A percentile compares a stretch with the other conserved stretches of the same genome.
phyloP scores from a whole-genome alignment of 2,113 vertebrate genomes.

The Caranx melampygus region DNA sequence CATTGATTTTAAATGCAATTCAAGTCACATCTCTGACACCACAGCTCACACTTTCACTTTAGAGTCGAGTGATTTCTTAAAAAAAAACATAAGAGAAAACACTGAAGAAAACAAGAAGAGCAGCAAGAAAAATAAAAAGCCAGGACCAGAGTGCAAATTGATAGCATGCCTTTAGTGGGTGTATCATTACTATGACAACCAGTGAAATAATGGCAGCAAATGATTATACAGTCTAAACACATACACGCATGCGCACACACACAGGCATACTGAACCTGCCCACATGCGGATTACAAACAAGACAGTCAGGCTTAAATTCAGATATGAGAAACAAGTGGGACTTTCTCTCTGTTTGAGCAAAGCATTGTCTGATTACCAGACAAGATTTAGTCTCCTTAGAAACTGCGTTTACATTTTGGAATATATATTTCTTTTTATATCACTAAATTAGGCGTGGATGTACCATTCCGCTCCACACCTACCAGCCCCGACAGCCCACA shows the following conservation, averaged over 20 bases:
- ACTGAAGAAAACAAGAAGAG: neutral
- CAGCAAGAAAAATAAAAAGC: neutral
- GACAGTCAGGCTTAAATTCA: conserved; percentile 12
- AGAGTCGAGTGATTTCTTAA: neutral
- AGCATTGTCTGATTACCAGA: too few relatives aligned
- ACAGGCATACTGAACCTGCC: neutral
- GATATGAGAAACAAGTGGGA: conserved; percentile 1
- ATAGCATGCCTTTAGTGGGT: conserved; percentile 11
- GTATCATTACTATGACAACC: conserved; percentile 52
- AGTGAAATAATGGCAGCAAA: conserved; percentile 36
- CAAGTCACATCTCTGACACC: neutral
- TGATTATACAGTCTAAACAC: conserved; percentile 40
- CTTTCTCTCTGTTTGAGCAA: neutral
- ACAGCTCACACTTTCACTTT: neutral
- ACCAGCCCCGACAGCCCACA: conserved; percentile 96
- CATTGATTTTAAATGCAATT: neutral
- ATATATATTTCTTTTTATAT: neutral
- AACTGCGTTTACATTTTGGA: conserved; percentile 3
- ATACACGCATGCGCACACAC: neutral
- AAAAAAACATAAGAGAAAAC: neutral
- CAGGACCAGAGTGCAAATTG: neutral
- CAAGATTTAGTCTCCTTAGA: neutral
- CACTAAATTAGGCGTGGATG: conserved; percentile 78
- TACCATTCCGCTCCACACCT: conserved; percentile 90
- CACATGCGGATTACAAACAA: neutral